These are phyloP conservation scores for Oriolus oriolus DNA, from an alignment of 2,113 vertebrate species.

Conservation along the genomic window DNA sequence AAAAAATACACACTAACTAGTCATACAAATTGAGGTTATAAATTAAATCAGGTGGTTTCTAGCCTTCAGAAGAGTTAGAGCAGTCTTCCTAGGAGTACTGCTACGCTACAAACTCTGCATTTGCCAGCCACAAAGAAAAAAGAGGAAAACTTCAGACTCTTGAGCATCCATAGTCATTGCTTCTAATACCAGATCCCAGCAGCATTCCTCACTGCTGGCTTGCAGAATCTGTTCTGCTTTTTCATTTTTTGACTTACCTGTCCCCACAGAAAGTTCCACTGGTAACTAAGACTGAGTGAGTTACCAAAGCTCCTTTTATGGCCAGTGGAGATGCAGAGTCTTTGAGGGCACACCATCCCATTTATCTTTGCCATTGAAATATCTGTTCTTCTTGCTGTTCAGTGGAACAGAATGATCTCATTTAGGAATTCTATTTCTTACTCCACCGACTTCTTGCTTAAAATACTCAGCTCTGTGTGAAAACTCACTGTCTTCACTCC, in stretches of 20 bases:
- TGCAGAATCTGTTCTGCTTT: not conserved
- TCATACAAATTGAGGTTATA: not conserved
- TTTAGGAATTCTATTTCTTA: constrained; percentile 62
- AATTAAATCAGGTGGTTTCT: not conserved
- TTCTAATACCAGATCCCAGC: not conserved
- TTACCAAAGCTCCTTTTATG: not conserved
- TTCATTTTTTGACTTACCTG: not conserved
- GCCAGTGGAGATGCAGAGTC: not conserved
- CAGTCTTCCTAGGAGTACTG: not conserved
- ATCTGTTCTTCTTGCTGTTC: not conserved
- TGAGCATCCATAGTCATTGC: not conserved
- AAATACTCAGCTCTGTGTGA: constrained; percentile 59
- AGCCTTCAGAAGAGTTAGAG: not conserved
- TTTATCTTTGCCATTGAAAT: constrained; percentile 14
- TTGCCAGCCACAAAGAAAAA: not conserved
- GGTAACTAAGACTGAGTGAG: not conserved
- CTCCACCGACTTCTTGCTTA: constrained; percentile 64
- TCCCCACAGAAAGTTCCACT: not conserved
- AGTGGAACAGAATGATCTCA: constrained; percentile 49
- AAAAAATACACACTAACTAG: not conserved
- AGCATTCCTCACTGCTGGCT: not conserved
- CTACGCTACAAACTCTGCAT: not conserved
- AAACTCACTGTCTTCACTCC: constrained; percentile 44
- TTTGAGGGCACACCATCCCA: not conserved
- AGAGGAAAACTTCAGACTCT: not conserved